Evolutionary conservation across 2,113 vertebrate species (phyloP).

Genomic region (Lasiurus cinereus): DNA sequence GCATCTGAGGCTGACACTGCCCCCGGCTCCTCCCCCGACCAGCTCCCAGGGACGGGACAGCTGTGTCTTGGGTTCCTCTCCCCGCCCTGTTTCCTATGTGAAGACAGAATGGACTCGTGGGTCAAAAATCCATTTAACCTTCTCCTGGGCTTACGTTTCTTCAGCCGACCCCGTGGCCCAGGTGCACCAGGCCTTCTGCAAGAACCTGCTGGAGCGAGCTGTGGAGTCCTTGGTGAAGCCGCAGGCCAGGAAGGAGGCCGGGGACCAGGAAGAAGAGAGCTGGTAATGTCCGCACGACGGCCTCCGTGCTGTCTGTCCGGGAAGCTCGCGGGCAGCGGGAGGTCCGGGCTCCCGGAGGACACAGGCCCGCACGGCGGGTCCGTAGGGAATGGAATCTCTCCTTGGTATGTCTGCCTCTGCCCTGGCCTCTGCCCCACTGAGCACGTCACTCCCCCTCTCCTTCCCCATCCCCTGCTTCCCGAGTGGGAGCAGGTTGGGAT

Average conservation of each 20-base stretch:
- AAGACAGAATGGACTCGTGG: background rate
- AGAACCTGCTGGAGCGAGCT: constrained; percentile 94
- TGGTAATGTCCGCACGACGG: constrained; percentile 81
- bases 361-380: background rate
- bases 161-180: constrained; percentile 96
- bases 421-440: no score
- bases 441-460: background rate
- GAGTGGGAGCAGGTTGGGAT: background rate
- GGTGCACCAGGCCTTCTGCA: constrained; percentile 97
- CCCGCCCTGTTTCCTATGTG: background rate
- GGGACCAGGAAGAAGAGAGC: constrained; percentile 85
- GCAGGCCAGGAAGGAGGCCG: constrained; percentile 85
- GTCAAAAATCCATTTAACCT: background rate
- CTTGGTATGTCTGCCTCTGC: background rate
- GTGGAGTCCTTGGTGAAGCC: constrained; percentile 96
- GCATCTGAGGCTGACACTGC: background rate
- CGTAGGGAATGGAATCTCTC: background rate
- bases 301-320: background rate
- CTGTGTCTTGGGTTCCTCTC: background rate
- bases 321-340: background rate
- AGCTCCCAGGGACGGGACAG: background rate
- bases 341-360: background rate
- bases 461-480: background rate
- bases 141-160: constrained; percentile 22
- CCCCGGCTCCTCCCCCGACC: no score